Conservation (phyloP, 2,113 vertebrate genomes). For the Hippocampus zosterae region DNA sequence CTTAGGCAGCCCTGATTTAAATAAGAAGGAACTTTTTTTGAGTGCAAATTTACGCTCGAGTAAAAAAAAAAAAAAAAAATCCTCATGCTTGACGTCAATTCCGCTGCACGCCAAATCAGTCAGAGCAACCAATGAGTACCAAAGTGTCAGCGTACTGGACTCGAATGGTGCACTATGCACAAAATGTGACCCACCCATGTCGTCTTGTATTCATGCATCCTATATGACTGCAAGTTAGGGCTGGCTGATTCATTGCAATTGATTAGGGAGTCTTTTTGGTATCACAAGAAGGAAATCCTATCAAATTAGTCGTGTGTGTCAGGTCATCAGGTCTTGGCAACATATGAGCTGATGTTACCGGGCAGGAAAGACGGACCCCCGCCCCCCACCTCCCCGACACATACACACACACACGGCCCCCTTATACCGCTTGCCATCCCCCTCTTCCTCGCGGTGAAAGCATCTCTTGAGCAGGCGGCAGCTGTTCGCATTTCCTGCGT, state of each 20-base stretch:
- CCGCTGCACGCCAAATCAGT: neutral
- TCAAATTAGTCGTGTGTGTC: constrained; percentile 8
- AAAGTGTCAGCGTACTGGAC: neutral
- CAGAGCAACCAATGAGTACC: neutral
- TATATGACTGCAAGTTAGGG: constrained; percentile 30
- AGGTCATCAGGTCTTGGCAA: constrained; percentile 26
- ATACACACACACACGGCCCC: neutral
- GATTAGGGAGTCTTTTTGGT: too few species aligned
- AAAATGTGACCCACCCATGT: constrained; percentile 22
- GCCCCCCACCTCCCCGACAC: neutral
- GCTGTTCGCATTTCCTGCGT: constrained; percentile 69
- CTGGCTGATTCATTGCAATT: too few species aligned
- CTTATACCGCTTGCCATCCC: neutral
- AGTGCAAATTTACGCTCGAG: neutral
- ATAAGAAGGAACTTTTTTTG: neutral
- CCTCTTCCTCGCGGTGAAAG: constrained; percentile 38
- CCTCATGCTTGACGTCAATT: neutral
- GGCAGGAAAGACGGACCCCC: constrained; percentile 25
- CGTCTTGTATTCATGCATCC: constrained; percentile 4
- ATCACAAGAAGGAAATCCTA: too few species aligned
- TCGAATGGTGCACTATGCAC: neutral
- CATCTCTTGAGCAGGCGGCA: constrained; percentile 51
- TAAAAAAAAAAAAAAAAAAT: neutral
- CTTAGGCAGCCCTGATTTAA: neutral
- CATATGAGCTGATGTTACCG: constrained; percentile 41